These are phyloP conservation scores for Saccostrea glomerata DNA, from an alignment of 1,140 invertebrate genomes.

Conservation along the genomic window DNA sequence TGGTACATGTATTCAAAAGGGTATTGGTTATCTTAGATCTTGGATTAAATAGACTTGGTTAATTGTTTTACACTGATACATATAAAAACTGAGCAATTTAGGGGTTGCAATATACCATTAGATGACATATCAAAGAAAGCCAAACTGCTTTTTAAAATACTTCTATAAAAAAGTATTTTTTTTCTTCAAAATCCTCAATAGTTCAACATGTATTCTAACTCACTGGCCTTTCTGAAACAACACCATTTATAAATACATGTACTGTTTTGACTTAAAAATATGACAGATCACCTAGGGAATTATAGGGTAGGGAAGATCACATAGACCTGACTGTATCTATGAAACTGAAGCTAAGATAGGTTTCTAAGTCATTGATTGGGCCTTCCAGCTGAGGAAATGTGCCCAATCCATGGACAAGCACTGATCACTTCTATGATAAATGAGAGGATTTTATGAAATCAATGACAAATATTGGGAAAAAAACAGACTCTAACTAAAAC, in stretches of 20 bases:
- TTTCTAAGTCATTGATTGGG: neutral
- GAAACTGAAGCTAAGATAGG: neutral
- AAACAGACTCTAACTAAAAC: neutral
- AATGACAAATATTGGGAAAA: conserved; percentile 32
- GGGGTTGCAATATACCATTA: too few species aligned
- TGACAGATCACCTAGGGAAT: neutral
- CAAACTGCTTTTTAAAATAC: too few species aligned
- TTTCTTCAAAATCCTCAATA: too few species aligned
- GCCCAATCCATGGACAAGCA: neutral
- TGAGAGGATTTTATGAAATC: conserved; percentile 7
- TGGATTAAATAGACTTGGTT: too few species aligned
- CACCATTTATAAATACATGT: neutral
- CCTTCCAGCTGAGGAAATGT: neutral
- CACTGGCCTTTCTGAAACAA: neutral
- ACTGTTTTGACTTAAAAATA: neutral
- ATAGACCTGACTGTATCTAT: neutral
- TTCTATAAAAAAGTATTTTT: too few species aligned
- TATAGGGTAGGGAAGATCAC: neutral
- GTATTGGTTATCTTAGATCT: too few species aligned
- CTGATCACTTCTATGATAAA: conserved; percentile 5
- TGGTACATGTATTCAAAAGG: too few species aligned
- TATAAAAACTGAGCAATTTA: too few species aligned
- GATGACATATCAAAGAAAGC: too few species aligned
- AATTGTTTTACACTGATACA: too few species aligned
- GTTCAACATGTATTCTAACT: neutral